phyloP scores from a whole-genome alignment of 2,888 invertebrate genomes.

The Orthosia cruda region DNA sequence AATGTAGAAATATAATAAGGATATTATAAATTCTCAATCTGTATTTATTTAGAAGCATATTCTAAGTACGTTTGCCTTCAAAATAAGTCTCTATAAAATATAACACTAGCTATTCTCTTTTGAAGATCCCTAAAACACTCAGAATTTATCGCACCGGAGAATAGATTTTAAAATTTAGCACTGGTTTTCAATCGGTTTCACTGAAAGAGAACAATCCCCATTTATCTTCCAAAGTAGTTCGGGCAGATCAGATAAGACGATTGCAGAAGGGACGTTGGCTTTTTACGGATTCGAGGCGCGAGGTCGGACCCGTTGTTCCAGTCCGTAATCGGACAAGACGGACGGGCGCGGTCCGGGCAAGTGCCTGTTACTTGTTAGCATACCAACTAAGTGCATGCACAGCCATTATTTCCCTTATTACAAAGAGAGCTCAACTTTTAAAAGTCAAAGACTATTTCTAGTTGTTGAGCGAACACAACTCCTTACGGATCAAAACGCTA shows the following conservation, averaged over 20 bases:
- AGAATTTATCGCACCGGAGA: slow-evolving; percentile 48
- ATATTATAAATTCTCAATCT: not conserved
- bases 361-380: slow-evolving; percentile 48
- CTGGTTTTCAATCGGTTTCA: slow-evolving; percentile 80
- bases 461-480: slow-evolving; percentile 21
- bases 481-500: slow-evolving; percentile 27
- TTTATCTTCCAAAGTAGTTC: slow-evolving; percentile 84
- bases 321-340: slow-evolving; percentile 66
- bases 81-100: slow-evolving; percentile 26
- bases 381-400: slow-evolving; percentile 31
- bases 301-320: slow-evolving; percentile 69
- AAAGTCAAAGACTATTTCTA: slow-evolving; percentile 20
- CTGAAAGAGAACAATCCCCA: slow-evolving; percentile 83
- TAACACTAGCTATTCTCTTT: slow-evolving; percentile 16
- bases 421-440: slow-evolving; percentile 10
- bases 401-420: slow-evolving; percentile 24
- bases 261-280: slow-evolving; percentile 77
- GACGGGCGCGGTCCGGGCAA: slow-evolving; percentile 35
- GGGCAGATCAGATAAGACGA: slow-evolving; percentile 83
- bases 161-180: slow-evolving; percentile 71
- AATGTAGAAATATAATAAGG: not conserved
- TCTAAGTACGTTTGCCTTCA: not conserved
- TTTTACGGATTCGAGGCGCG: slow-evolving; percentile 80
- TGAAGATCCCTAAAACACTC: slow-evolving; percentile 25
- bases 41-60: slow-evolving; percentile 16